Percentiles rank a stretch among this genome's conserved stretches.
phyloP scores from a whole-genome alignment of 1,140 invertebrate genomes.

The Diabrotica virgifera region DNA sequence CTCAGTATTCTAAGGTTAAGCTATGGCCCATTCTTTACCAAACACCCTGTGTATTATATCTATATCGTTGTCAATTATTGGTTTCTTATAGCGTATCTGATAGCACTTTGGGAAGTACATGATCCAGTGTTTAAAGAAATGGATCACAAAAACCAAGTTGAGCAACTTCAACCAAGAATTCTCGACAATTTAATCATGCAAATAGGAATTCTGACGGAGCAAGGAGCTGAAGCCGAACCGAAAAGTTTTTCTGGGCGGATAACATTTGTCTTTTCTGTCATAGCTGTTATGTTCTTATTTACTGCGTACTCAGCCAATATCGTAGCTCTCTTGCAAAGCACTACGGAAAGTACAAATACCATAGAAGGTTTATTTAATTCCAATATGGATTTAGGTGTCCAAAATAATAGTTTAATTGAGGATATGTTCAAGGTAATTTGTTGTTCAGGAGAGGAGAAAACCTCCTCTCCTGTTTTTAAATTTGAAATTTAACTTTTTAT shows the following conservation, averaged over 20 bases:
- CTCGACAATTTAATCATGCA: constrained; percentile 50
- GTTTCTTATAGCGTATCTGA: constrained; percentile 28
- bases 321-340: constrained; percentile 52
- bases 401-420: constrained; percentile 40
- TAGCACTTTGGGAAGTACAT: constrained; percentile 35
- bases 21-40: too few species aligned
- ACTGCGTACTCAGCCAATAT: constrained; percentile 46
- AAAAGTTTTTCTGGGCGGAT: constrained; percentile 48
- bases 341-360: constrained; percentile 48
- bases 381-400: constrained; percentile 57
- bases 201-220: constrained; percentile 56
- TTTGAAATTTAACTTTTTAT: too few species aligned
- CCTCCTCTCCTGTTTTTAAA: too few species aligned
- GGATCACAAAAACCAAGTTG: not conserved
- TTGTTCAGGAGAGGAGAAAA: too few species aligned
- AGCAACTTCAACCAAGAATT: constrained; percentile 22
- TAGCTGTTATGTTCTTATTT: constrained; percentile 41
- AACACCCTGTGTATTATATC: too few species aligned
- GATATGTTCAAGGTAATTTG: too few species aligned
- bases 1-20: too few species aligned
- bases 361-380: constrained; percentile 50
- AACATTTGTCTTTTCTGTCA: constrained; percentile 37
- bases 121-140: constrained; percentile 19
- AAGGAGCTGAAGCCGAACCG: constrained; percentile 53
- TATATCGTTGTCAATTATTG: too few species aligned